Conservation (phyloP, 2,113 vertebrate genomes). For the Calyptommatus sinebrachiatus region DNA sequence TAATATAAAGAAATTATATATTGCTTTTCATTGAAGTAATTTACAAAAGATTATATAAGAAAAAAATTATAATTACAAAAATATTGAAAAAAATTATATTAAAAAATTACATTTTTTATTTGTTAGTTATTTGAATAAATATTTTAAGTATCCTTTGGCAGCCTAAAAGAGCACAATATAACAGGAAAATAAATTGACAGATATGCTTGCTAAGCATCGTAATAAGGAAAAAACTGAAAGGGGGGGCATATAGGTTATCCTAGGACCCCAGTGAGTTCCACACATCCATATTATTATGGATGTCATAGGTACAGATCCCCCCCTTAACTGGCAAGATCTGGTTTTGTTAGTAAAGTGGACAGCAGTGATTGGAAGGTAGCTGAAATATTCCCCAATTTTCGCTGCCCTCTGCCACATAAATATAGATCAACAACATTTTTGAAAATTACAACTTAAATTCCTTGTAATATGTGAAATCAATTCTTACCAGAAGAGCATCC, state of each 20-base stretch:
- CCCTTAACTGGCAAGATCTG: rapidly evolving
- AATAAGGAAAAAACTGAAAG: neutral
- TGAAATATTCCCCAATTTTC: constrained; percentile 5
- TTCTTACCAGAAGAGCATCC: constrained; percentile 78
- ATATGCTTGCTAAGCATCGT: neutral
- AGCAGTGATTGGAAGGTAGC: neutral
- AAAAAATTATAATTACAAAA: too few relatives aligned
- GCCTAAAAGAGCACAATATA: neutral
- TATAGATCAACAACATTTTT: neutral
- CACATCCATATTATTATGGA: too few relatives aligned
- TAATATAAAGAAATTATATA: too few relatives aligned
- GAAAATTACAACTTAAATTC: neutral
- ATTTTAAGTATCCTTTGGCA: too few relatives aligned
- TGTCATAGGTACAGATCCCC: too few relatives aligned
- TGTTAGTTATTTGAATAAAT: too few relatives aligned
- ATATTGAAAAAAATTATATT: too few relatives aligned
- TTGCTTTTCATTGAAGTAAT: too few relatives aligned
- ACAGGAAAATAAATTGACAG: neutral
- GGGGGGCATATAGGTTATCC: neutral
- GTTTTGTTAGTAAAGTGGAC: neutral
- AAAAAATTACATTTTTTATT: too few relatives aligned
- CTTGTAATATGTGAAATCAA: neutral
- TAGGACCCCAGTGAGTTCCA: too few relatives aligned
- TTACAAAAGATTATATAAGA: too few relatives aligned
- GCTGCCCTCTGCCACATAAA: neutral